Evolutionary conservation across 1,140 invertebrate genomes (phyloP), one percentile per base, ranked within the genome.

Genomic region (Subanguina moxae): DNA sequence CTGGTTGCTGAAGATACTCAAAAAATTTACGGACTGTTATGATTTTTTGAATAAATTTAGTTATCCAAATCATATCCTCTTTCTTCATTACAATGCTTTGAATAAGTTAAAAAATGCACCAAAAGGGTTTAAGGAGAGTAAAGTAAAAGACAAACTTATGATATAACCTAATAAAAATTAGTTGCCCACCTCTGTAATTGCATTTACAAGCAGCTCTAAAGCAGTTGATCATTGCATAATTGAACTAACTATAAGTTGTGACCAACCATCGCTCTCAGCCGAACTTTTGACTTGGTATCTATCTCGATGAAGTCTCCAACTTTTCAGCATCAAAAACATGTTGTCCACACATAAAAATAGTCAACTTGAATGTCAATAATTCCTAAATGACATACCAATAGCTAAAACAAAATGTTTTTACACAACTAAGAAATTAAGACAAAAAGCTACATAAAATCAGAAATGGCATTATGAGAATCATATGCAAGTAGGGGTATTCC

Each of bases 401-500:
- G 78, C 78, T 79, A 38, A 30, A 73, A 72, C 28, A 28, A 38
- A 56, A 19, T 1, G 56, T 62, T 13, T 1, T n/a, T 11, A 38
- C 1, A 15, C n/a, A 9, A 1, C 57, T 15, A 11, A 38, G 45
- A 0, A 21, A 7, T 61, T 3, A 52, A 21, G 17, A 52, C 17
- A 61, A n/a, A 1, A 58, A 21, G 57, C 72, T 59, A 78, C 77
- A 78, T 38, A 78, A 62, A 62, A 78, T 77, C 17, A 78, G 56
- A 76, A 78, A 78, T 11, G 77, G 77, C 77, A 78, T 78, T 46
- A 78, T 78, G 17, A 79, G 65, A 27, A 80, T 69, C 72, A 78
- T 78, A 21, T 78, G 77, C 3, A 78, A 63, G 61, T 80, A 78
- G 9, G 77, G 77, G 48, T 73, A 78, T 46, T 64, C 45, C 25